Base-by-base conservation (phyloP, 2,888 invertebrate genomes). In the Beris chalybata region DNA sequence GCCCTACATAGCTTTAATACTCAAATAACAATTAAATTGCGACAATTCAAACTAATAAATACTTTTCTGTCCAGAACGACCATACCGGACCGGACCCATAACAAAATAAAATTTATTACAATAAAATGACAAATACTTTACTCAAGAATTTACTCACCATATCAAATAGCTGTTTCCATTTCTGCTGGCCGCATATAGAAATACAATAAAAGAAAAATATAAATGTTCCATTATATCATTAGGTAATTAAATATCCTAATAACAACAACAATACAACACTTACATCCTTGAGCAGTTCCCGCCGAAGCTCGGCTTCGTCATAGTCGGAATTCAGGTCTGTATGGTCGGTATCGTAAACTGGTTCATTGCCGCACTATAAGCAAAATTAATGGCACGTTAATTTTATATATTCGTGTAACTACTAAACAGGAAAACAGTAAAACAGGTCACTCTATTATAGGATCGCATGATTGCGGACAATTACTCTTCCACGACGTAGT, bases 141-240 rank as follows among this genome's bases (percentile, higher is more conserved):
- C 48, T 5, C 7, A 58, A 58, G 13, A 45, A 61, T 13, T 13
- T 22, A 74, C 81, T 86, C 80, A 92, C 92, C 85, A 89, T 89
- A 81, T 93, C 93, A 77, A 93, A 93, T 70, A 93, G 85, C 70
- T 90, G 86, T 72, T 93, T 87, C 93, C 93, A 93, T 91, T 92
- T 92, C 93, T 93, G 85, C 70, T 86, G 9, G 29, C 29, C 43
- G 57, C 43, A 61, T 30, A 43, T 30, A 43, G 6, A 56, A 56
- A 43, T 15, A 54, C 5, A 69, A 67, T 64, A 4, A 44, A 58
- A 66, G 61, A 58, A 69, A 67, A 47, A 64, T 32, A 65, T 30
- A 45, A 13, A 64, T 61, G 15, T 43, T 29, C 57, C n/a, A 59
- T 22, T 50, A 64, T 66, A 4, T 12, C 15, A 15, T 31, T 9